Evolutionary conservation across 2,113 vertebrate species (phyloP).

Genomic region (Elgaria multicarinata): DNA sequence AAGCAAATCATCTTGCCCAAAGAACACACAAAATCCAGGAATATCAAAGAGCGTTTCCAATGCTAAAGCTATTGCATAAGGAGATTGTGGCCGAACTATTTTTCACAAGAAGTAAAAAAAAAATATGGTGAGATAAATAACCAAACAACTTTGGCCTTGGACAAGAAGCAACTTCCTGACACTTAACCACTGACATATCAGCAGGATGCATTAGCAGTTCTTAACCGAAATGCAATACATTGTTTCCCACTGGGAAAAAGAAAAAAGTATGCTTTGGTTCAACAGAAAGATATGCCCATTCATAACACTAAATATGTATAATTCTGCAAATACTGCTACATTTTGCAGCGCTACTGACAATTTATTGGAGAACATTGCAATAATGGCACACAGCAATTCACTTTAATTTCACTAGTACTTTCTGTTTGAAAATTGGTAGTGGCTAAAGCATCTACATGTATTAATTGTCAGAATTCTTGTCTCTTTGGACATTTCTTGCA

Average conservation of each 20-base stretch:
- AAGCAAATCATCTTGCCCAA: not conserved
- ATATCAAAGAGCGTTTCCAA: not conserved
- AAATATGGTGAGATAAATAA: not conserved
- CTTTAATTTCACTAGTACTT: not conserved
- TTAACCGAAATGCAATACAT: not conserved
- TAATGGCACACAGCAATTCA: not conserved
- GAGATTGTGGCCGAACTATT: not conserved
- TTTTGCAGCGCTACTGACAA: not conserved
- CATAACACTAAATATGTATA: not conserved
- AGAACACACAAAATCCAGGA: not conserved
- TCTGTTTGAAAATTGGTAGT: not conserved
- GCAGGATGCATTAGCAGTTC: not conserved
- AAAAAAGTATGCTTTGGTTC: not conserved
- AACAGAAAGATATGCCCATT: not conserved
- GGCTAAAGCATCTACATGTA: no score
- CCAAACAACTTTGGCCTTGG: fast-evolving
- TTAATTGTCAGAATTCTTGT: not conserved
- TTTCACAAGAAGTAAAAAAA: not conserved
- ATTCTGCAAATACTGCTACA: not conserved
- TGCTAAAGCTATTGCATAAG: not conserved
- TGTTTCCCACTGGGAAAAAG: not conserved
- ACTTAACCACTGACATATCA: conserved; percentile 2
- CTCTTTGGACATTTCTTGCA: not conserved
- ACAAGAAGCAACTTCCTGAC: conserved; percentile 1
- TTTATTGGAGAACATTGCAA: not conserved